Conservation (phyloP, 2,888 invertebrate genomes). For the Arrhopalites spinosus region DNA sequence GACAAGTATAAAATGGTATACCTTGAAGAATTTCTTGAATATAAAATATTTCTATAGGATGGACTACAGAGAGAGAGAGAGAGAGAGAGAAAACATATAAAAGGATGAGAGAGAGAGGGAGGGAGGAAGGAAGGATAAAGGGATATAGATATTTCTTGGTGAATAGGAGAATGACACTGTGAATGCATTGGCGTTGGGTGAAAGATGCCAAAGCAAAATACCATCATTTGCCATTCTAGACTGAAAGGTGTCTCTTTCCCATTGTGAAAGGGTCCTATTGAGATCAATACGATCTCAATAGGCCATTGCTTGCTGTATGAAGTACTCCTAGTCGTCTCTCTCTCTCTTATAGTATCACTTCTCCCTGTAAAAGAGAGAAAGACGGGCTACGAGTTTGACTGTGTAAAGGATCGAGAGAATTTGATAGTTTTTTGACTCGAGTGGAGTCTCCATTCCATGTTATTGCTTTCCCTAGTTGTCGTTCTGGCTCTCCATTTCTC, state of each 20-base stretch:
- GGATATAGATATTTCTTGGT: neutral
- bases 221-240: constrained; percentile 39
- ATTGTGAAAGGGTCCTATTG: constrained; percentile 30
- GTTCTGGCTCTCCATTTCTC: neutral
- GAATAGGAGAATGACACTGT: neutral
- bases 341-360: neutral
- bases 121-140: neutral
- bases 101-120: neutral
- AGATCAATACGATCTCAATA: constrained; percentile 50
- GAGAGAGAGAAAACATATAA: neutral
- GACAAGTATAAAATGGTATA: too few species aligned
- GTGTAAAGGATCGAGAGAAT: constrained; percentile 7
- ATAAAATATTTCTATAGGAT: too few species aligned
- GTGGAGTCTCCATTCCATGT: constrained; percentile 33
- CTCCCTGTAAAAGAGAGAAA: neutral
- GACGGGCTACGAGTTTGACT: neutral
- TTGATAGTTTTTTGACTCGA: constrained; percentile 7
- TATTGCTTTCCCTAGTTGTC: constrained; percentile 37
- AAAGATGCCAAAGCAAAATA: constrained; percentile 24
- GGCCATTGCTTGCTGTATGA: too few species aligned
- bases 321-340: constrained; percentile 24
- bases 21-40: too few species aligned
- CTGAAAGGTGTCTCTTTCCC: constrained; percentile 36
- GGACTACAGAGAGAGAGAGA: neutral
- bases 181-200: neutral